A percentile compares a stretch with the other conserved stretches of the same genome.
Conservation (phyloP, 2,113 vertebrate species). For the Oceanodroma tethys region DNA sequence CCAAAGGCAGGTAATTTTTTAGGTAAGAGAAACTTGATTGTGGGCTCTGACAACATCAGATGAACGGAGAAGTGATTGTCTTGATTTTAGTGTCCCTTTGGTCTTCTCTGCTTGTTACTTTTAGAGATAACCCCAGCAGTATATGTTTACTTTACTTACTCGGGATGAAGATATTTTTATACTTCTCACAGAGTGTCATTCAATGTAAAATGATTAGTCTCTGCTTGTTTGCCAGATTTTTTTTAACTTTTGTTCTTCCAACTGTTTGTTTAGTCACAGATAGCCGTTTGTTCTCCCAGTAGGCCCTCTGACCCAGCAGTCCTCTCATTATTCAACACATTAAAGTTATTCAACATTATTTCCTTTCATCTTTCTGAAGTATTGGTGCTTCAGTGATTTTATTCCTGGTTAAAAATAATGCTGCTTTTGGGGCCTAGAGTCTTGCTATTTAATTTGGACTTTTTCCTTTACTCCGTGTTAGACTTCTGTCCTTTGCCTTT, state of each 20-base stretch:
- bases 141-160: neutral
- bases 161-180: neutral
- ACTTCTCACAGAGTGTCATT: neutral
- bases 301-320: neutral
- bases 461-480: neutral
- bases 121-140: neutral
- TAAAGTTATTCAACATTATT: neutral
- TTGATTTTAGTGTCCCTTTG: neutral
- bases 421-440: neutral
- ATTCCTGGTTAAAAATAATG: neutral
- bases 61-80: neutral
- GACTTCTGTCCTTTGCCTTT: neutral
- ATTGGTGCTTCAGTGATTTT: neutral
- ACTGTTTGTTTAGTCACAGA: neutral
- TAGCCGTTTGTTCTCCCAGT: neutral
- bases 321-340: neutral
- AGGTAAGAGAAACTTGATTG: neutral
- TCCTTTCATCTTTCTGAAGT: neutral
- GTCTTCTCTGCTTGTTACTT: neutral
- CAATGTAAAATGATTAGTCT: neutral
- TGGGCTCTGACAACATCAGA: neutral
- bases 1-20: neutral
- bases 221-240: neutral
- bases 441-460: neutral
- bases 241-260: neutral